Conservation (phyloP, 2,888 invertebrate genomes). For the Tiliacea aurago region DNA sequence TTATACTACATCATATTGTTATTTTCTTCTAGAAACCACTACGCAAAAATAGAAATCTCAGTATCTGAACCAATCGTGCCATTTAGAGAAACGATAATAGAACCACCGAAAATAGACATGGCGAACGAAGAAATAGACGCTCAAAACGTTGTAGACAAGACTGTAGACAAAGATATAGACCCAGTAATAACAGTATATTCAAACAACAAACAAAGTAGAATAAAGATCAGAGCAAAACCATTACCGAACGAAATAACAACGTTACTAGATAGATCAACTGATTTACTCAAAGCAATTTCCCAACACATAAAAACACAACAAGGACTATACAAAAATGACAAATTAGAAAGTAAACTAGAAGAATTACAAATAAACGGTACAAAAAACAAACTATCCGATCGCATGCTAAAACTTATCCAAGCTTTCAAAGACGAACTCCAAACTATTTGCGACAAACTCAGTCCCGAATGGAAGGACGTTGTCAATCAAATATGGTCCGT, state of each 20-base stretch:
- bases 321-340: conserved; percentile 81
- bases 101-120: conserved; percentile 95
- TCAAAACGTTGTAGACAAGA: conserved; percentile 86
- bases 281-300: conserved; percentile 93
- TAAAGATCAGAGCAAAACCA: conserved; percentile 94
- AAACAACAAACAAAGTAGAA: conserved; percentile 92
- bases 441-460: conserved; percentile 90
- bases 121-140: conserved; percentile 95
- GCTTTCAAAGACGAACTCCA: conserved; percentile 90
- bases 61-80: conserved; percentile 99
- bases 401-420: conserved; percentile 86
- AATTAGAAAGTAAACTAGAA: conserved; percentile 78
- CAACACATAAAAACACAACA: conserved; percentile 85
- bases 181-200: conserved; percentile 92
- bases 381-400: conserved; percentile 80
- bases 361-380: conserved; percentile 76
- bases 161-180: conserved; percentile 85
- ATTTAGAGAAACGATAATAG: conserved; percentile 97
- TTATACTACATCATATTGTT: not conserved
- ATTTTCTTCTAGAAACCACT: conserved; percentile 88
- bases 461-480: conserved; percentile 88
- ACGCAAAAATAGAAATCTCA: conserved; percentile 96
- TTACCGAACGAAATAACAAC: conserved; percentile 93
- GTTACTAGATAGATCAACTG: conserved; percentile 93
- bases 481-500: conserved; percentile 96